Evolutionary conservation across 2,888 invertebrate genomes (phyloP).

Genomic region (Gymnocheta viridis): DNA sequence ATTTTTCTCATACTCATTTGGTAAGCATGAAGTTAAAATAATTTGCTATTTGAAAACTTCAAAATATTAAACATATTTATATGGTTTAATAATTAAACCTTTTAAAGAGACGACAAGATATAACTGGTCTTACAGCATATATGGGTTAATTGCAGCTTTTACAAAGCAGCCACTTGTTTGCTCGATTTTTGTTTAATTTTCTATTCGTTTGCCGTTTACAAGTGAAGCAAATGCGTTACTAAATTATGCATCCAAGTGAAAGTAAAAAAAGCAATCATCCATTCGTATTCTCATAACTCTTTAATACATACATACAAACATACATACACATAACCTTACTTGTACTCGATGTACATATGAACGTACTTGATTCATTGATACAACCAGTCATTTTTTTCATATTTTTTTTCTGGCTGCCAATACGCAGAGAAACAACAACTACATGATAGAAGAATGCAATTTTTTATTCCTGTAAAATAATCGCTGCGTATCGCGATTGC

Average conservation of each 20-base stretch:
- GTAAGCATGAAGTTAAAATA: no score
- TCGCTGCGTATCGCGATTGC: constrained; percentile 7
- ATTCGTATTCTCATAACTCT: constrained; percentile 48
- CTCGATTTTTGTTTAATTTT: background rate
- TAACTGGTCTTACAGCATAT: background rate
- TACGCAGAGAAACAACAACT: background rate
- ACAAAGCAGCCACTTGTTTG: constrained; percentile 48
- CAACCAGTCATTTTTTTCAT: background rate
- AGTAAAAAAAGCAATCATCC: constrained; percentile 66
- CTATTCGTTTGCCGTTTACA: constrained; percentile 27
- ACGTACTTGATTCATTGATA: constrained; percentile 16
- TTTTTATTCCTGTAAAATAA: constrained; percentile 37
- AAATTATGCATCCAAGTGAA: constrained; percentile 71
- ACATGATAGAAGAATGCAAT: constrained; percentile 22
- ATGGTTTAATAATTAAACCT: background rate
- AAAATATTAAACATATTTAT: background rate
- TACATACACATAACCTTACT: background rate
- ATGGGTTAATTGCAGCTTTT: constrained; percentile 54
- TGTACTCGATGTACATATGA: background rate
- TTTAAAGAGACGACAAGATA: background rate
- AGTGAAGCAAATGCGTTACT: constrained; percentile 51
- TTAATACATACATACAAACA: background rate
- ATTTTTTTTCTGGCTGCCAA: constrained; percentile 11
- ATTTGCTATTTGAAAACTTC: no score
- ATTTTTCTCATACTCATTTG: no score